These are phyloP conservation scores for Erebia palarica DNA, from an alignment of 2,888 invertebrate species.

Conservation along the genomic window DNA sequence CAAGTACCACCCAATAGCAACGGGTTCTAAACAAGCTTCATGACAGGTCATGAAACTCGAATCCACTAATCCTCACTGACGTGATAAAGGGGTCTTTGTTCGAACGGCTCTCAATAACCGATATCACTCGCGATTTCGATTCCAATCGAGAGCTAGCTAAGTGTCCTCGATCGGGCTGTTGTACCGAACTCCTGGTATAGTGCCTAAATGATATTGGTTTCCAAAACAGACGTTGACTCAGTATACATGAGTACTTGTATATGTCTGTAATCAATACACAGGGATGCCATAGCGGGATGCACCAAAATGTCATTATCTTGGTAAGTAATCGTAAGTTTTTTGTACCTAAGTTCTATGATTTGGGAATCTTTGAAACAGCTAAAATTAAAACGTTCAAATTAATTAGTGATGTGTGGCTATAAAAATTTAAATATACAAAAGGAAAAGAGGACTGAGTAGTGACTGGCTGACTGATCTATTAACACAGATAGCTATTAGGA, in stretches of 20 bases:
- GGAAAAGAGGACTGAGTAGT: no score
- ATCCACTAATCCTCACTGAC: slow-evolving; percentile 39
- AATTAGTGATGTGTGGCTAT: no score
- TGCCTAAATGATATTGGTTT: slow-evolving; percentile 45
- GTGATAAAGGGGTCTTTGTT: slow-evolving; percentile 46
- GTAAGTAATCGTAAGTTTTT: background rate
- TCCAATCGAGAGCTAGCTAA: slow-evolving; percentile 46
- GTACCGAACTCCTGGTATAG: slow-evolving; percentile 43
- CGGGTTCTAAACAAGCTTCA: background rate
- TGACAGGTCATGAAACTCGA: slow-evolving; percentile 34
- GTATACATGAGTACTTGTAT: background rate
- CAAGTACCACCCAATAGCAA: background rate
- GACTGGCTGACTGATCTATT: background rate
- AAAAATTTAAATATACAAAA: no score
- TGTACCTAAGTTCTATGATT: background rate
- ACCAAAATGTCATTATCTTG: no score
- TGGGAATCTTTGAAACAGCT: no score
- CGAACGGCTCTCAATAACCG: slow-evolving; percentile 44
- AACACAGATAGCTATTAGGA: no score
- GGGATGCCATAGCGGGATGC: no score
- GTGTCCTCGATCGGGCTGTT: slow-evolving; percentile 45
- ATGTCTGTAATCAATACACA: no score
- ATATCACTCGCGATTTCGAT: slow-evolving; percentile 45
- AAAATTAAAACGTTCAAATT: no score
- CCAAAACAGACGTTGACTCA: slow-evolving; percentile 42